Base-by-base conservation (phyloP, 92 coral and sea anemone genomes). In the Phenganax marumi region DNA sequence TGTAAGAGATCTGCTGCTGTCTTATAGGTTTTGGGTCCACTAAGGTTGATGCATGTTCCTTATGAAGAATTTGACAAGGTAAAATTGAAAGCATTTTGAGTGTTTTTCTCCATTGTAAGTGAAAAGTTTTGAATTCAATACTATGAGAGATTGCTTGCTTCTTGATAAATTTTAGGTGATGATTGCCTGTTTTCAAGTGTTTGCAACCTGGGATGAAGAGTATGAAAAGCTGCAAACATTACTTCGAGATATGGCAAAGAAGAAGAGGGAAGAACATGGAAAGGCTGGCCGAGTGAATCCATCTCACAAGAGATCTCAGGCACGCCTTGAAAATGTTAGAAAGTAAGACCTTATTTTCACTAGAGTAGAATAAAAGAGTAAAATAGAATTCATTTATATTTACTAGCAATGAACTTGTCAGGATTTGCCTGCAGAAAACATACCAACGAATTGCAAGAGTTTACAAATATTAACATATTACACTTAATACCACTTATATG, bases 211-310 rank as follows among this genome's bases (percentile, higher is more conserved):
- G 98, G 98, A 95, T 84, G 98, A 95, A 79, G 98, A 95, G 58
- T 95, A 95, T 71, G 98, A 95, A 78, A 95, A 92, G 74, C 92
- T 95, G 6, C 98, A 95, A 86, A 90, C 93, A 14, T 73, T 95
- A 86, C 71, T 95, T 68, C 85, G 98, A 56, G 98, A 95, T 85
- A 95, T 95, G 81, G 98, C 93, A n/a, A n/a, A n/a, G 85, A 95
- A 95, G 86, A 95, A 95, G 86, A 86, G 98, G 47, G 98, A 95
- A 13, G 98, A 95, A 70, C 93, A 90, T 55, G 83, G 91, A 39
- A 95, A 95, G 88, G 97, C 93, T 12, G 93, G 98, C 93, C 70
- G 98, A 48, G 98, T 95, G 13, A 95, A 95, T 76, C 98, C 98
- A 10, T 92, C 98, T 24, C 98, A 95, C 90, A 95, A 95, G 76